A percentile compares a stretch with the other conserved stretches of the same genome.
These are phyloP conservation scores for Macaria liturata DNA, from an alignment of 2,888 invertebrate species.

Conservation along the genomic window DNA sequence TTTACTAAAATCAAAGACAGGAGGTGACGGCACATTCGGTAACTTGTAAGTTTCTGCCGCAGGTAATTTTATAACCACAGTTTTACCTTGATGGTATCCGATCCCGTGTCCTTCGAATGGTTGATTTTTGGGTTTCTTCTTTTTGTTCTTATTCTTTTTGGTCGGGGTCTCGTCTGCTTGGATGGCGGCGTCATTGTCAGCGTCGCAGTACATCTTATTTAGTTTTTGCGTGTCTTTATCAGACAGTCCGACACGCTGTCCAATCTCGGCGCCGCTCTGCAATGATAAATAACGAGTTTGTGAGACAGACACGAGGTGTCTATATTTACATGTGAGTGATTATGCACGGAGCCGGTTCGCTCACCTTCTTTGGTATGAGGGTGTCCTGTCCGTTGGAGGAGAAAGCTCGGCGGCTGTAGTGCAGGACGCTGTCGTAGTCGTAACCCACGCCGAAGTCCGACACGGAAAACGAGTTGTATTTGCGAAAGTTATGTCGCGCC, in stretches of 20 bases:
- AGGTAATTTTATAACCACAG: slow-evolving; percentile 72
- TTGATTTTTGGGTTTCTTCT: slow-evolving; percentile 59
- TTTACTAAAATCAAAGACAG: slow-evolving; percentile 75
- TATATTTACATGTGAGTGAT: slow-evolving; percentile 8
- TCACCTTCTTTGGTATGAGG: slow-evolving; percentile 84
- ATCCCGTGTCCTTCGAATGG: slow-evolving; percentile 75
- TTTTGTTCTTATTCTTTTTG: slow-evolving; percentile 60
- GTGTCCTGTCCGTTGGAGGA: slow-evolving; percentile 87
- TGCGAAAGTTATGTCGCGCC: slow-evolving; percentile 83
- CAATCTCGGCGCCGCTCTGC: slow-evolving; percentile 75
- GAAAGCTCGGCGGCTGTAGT: slow-evolving; percentile 88
- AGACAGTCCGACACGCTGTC: slow-evolving; percentile 82
- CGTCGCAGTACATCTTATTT: slow-evolving; percentile 83
- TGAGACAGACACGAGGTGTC: background rate
- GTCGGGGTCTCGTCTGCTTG: slow-evolving; percentile 53
- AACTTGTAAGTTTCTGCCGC: slow-evolving; percentile 60
- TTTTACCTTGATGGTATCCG: slow-evolving; percentile 79
- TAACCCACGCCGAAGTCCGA: slow-evolving; percentile 87
- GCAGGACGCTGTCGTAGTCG: slow-evolving; percentile 90
- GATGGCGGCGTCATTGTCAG: slow-evolving; percentile 49
- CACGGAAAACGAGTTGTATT: slow-evolving; percentile 85
- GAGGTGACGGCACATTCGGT: slow-evolving; percentile 57
- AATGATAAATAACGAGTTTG: slow-evolving; percentile 34
- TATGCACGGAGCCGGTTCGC: slow-evolving; percentile 20
- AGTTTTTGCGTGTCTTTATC: slow-evolving; percentile 82